Evolutionary conservation across 1,140 invertebrate genomes (phyloP).

Genomic region (Caenorhabditis elegans): DNA sequence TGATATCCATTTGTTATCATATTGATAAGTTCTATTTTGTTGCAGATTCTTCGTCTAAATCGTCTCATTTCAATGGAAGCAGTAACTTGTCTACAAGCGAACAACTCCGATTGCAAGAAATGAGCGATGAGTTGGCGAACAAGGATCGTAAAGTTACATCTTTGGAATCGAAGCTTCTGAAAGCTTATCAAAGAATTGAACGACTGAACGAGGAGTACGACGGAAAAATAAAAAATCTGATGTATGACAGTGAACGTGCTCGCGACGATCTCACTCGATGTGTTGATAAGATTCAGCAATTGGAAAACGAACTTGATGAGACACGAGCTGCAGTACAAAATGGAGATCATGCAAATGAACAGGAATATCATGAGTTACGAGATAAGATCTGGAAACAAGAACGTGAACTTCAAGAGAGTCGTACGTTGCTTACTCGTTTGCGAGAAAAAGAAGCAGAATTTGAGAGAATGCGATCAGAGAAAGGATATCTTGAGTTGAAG

Average conservation of each 20-base stretch:
- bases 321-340: background rate
- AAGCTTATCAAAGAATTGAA: conserved; percentile 14
- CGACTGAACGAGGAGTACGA: background rate
- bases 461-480: conserved; percentile 4
- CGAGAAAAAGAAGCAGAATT: background rate
- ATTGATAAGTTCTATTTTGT: background rate
- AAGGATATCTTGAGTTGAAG: conserved; percentile 1
- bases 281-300: background rate
- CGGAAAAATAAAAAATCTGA: background rate
- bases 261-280: background rate
- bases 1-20: background rate
- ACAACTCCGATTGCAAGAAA: conserved; percentile 7
- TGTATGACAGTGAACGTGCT: background rate
- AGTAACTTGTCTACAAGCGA: background rate
- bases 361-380: background rate
- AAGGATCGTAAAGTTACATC: background rate
- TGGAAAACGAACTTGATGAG: background rate
- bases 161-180: background rate
- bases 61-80: conserved; percentile 7
- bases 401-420: conserved; percentile 1
- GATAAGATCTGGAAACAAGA: conserved; percentile 12
- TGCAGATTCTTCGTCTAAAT: conserved; percentile 6
- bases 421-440: background rate
- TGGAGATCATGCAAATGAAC: background rate
- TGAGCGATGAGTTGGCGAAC: background rate